Evolutionary conservation across 2,888 invertebrate species (phyloP).

Genomic region (Apamea monoglypha): DNA sequence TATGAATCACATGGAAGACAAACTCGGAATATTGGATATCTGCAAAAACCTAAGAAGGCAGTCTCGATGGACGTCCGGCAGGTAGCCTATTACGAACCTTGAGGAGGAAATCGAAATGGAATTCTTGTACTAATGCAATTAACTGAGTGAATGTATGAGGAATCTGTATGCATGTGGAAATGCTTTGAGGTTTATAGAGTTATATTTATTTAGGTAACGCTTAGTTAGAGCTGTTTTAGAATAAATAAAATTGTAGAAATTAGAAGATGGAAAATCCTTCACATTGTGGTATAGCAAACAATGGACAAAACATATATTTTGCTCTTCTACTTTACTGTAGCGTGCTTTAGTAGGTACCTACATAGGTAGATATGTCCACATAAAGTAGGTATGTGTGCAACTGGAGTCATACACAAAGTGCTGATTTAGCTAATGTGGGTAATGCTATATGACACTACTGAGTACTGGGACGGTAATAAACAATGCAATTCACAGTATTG

Average conservation of each 20-base stretch:
- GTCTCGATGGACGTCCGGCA: slow-evolving; percentile 1
- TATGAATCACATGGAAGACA: slow-evolving; percentile 55
- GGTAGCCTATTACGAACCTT: background rate
- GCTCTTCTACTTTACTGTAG: background rate
- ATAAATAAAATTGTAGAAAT: background rate
- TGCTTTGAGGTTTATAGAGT: background rate
- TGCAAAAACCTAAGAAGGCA: slow-evolving; percentile 26
- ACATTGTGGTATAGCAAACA: background rate
- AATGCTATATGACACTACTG: slow-evolving; percentile 73
- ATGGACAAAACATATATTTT: background rate
- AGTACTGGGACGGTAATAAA: slow-evolving; percentile 63
- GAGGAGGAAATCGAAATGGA: background rate
- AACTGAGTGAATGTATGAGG: background rate
- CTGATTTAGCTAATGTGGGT: slow-evolving; percentile 78
- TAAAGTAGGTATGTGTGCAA: slow-evolving; percentile 66
- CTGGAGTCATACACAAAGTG: slow-evolving; percentile 77
- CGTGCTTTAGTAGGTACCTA: background rate
- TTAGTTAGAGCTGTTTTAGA: background rate
- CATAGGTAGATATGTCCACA: slow-evolving; percentile 1
- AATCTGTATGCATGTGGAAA: background rate
- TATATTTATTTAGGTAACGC: background rate
- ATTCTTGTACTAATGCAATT: slow-evolving; percentile 1
- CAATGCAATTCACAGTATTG: slow-evolving; percentile 79
- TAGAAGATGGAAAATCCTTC: slow-evolving; percentile 6
- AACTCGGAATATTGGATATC: slow-evolving; percentile 41